Conservation (phyloP, 2,888 invertebrate genomes). For the Tipula helvola region DNA sequence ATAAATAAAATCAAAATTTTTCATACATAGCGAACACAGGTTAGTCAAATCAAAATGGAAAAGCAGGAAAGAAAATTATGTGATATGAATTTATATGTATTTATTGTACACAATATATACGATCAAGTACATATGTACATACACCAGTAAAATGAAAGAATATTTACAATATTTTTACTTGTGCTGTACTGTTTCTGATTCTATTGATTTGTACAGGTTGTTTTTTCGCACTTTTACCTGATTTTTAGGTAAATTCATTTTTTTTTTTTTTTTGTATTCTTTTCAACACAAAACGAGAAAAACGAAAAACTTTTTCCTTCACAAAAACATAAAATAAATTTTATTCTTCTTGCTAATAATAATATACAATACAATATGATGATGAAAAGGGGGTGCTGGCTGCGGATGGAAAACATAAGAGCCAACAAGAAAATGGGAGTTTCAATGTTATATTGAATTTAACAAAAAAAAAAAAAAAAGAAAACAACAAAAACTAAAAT, state of each 20-base stretch:
- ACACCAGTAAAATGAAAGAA: neutral
- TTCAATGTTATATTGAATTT: neutral
- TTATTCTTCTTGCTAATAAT: neutral
- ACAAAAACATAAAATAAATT: neutral
- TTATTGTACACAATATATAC: neutral
- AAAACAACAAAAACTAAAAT: neutral
- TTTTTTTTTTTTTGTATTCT: too few species aligned
- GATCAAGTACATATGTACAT: neutral
- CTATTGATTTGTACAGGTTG: neutral
- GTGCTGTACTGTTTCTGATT: neutral
- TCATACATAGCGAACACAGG: neutral
- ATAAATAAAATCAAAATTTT: neutral
- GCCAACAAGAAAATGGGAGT: neutral
- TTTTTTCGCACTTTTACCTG: conserved; percentile 4
- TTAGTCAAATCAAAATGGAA: neutral
- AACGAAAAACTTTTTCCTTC: neutral
- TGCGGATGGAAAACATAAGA: neutral
- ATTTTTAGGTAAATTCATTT: neutral
- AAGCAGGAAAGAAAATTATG: neutral
- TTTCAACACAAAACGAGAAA: neutral
- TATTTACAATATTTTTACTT: neutral
- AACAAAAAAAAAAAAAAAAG: neutral
- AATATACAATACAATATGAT: neutral
- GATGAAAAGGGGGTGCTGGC: neutral
- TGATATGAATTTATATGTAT: neutral